These are phyloP conservation scores for Lagodon rhomboides DNA, from an alignment of 2,797 vertebrate genomes.

Conservation along the genomic window DNA sequence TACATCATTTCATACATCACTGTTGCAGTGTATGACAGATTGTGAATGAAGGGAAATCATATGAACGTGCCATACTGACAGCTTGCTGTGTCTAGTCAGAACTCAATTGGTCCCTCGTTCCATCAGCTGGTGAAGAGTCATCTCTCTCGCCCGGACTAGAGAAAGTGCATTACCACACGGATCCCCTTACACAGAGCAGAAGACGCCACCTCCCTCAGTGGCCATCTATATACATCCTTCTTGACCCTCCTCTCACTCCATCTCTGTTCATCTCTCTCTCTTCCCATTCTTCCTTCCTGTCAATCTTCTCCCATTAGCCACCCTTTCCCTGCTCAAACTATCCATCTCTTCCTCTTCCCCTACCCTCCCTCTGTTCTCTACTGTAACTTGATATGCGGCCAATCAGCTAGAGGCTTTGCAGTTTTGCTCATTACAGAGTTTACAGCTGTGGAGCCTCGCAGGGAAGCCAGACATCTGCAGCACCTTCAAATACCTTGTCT, in stretches of 20 bases:
- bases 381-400: constrained; percentile 73
- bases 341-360: constrained; percentile 33
- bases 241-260: constrained; percentile 15
- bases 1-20: not conserved
- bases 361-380: constrained; percentile 45
- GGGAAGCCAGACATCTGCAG: constrained; percentile 77
- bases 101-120: constrained; percentile 4
- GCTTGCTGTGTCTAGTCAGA: constrained; percentile 22
- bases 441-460: constrained; percentile 75
- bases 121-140: constrained; percentile 30
- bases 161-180: constrained; percentile 47
- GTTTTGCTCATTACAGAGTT: constrained; percentile 72
- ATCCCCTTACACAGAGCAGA: constrained; percentile 30
- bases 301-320: constrained; percentile 48
- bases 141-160: constrained; percentile 19
- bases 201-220: constrained; percentile 43
- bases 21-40: constrained; percentile 6
- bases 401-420: constrained; percentile 69
- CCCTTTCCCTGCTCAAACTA: constrained; percentile 26
- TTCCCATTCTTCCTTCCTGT: constrained; percentile 51
- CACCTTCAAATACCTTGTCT: constrained; percentile 72
- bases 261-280: constrained; percentile 15
- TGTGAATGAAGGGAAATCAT: not conserved
- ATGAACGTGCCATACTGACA: constrained; percentile 13
- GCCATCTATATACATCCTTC: constrained; percentile 35